Base-by-base conservation (phyloP, 2,797 vertebrate species). In the Esox lucius region DNA sequence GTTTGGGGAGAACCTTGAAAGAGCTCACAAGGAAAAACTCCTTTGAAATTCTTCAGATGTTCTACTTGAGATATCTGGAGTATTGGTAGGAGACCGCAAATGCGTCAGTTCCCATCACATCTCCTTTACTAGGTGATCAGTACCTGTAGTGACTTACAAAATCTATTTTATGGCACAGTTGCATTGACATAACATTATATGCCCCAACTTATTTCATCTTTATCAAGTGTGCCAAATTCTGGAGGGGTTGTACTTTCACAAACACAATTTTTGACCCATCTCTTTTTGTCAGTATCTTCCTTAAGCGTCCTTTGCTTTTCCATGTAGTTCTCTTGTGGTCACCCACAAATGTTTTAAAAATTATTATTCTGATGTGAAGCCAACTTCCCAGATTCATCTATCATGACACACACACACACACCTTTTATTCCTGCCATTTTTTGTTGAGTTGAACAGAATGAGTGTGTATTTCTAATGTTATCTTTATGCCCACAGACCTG, bases 81-180 rank as follows among this genome's bases (percentile, higher is more conserved):
- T 2, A 12, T 59, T 59, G 6, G 22, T 59, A 6, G n/a, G 56
- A 59, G 42, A 59, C 22, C 7, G 22, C 56, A 22, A 59, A 22
- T 56, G 61, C 3, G 33, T 59, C 31, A 75, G 19, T 75, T 80
- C 75, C 72, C 28, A 67, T 59, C 33, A 39, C 64, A 46, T 48
- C 46, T 22, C 8, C 82, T 73, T 82, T 31, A 28, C 26, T 48
- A 76, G 70, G 13, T 73, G 0, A 5, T 69, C 61, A 5, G 35
- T 75, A 68, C 73, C 67, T 71, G 12, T 12, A 11, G 11, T 46
- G 42, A 46, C 42, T 46, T 11, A 4, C 42, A 46, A 13, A 46
- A 46, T 2, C 39, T 42, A 5, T 42, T 42, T 42, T 9, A 5
- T 42, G 5, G 5, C 9, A 1, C 39, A 42, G 39, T 42, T 42